Percentiles rank a stretch among this genome's conserved stretches.
Conservation (phyloP, 2,797 vertebrate genomes). For the Coccyzus lansbergi region DNA sequence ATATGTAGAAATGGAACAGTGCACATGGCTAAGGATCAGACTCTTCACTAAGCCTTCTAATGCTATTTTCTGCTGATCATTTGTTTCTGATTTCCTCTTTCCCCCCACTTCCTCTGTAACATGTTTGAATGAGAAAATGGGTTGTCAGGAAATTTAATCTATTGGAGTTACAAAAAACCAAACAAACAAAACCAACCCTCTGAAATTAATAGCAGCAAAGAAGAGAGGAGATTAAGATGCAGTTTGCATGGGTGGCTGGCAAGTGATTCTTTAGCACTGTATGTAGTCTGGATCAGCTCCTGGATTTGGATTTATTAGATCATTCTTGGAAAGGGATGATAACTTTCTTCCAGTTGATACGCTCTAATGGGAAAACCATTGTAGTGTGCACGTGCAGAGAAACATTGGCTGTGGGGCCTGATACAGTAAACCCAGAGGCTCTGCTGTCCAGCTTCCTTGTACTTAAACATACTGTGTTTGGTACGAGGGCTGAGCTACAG, state of each 20-base stretch:
- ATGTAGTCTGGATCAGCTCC: constrained; percentile 9
- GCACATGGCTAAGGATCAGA: not conserved
- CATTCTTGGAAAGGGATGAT: not conserved
- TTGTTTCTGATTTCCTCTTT: not conserved
- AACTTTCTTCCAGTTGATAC: not conserved
- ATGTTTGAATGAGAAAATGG: constrained; percentile 26
- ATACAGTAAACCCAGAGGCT: not conserved
- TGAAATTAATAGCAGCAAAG: constrained; percentile 15
- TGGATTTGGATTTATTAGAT: constrained; percentile 45
- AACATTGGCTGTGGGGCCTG: not conserved
- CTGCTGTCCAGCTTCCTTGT: not conserved
- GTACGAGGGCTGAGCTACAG: not conserved
- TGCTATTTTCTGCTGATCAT: not conserved
- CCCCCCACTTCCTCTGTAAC: not conserved
- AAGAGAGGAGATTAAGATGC: constrained; percentile 11
- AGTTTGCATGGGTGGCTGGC: not conserved
- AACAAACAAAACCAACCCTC: not conserved
- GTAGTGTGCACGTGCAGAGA: not conserved
- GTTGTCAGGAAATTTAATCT: constrained; percentile 57
- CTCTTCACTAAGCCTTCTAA: constrained; percentile 14
- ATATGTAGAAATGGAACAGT: not conserved
- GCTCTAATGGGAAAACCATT: not conserved
- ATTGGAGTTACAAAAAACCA: not conserved
- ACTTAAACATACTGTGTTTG: not conserved
- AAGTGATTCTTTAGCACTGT: constrained; percentile 10